Evolutionary conservation across 2,888 invertebrate species (phyloP).

Genomic region (Dynastes grantii): DNA sequence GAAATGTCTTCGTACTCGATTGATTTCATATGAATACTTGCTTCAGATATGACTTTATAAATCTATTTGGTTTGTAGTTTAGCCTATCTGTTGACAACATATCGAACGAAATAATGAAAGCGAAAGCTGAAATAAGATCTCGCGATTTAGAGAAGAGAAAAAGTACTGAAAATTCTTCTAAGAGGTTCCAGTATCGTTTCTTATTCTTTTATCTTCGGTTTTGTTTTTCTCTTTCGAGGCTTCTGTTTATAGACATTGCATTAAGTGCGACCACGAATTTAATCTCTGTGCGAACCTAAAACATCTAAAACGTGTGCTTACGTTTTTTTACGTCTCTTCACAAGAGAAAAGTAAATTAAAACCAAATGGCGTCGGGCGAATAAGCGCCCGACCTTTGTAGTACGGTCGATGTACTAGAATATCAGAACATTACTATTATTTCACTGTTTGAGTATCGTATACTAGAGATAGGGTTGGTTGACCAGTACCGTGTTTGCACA

Average conservation of each 20-base stretch:
- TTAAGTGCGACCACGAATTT: conserved; percentile 35
- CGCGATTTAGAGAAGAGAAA: too few relatives aligned
- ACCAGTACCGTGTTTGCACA: conserved; percentile 8
- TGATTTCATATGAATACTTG: too few relatives aligned
- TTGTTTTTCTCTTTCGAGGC: background rate
- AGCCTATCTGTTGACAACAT: too few relatives aligned
- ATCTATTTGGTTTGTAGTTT: too few relatives aligned
- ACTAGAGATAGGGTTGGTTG: conserved; percentile 10
- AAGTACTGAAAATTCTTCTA: background rate
- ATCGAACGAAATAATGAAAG: too few relatives aligned
- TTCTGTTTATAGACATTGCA: conserved; percentile 13
- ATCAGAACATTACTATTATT: conserved; percentile 41
- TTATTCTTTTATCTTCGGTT: background rate
- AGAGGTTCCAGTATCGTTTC: background rate
- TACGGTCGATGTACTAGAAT: conserved; percentile 20
- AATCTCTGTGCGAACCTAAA: conserved; percentile 36
- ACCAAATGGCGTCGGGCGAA: conserved; percentile 20
- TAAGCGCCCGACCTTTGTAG: too few relatives aligned
- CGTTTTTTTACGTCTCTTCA: conserved; percentile 24
- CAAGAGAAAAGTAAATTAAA: conserved; percentile 35
- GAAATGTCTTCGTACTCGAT: too few relatives aligned
- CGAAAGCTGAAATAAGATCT: too few relatives aligned
- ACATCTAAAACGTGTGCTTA: background rate
- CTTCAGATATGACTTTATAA: too few relatives aligned
- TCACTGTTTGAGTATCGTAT: conserved; percentile 30